Evolutionary conservation across 2,888 invertebrate species (phyloP).

Genomic region (Tethea ocularis): DNA sequence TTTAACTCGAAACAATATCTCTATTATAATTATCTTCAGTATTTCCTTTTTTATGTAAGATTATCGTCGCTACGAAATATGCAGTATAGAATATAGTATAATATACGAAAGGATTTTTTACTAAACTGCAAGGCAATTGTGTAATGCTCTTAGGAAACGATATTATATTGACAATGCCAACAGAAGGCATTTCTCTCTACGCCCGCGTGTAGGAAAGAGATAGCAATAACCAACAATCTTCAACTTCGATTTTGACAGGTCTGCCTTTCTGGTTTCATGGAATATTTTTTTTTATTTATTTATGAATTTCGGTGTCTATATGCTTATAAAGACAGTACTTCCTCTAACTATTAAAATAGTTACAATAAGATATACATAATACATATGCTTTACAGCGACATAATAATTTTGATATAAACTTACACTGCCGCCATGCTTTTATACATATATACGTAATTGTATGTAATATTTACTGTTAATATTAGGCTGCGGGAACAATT

Average conservation of each 20-base stretch:
- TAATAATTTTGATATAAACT: conserved; percentile 21
- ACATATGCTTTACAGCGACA: conserved; percentile 10
- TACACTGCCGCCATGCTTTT: conserved; percentile 61
- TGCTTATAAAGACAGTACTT: neutral
- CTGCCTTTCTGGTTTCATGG: too few relatives aligned
- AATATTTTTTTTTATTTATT: too few relatives aligned
- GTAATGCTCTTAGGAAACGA: too few relatives aligned
- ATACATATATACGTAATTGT: conserved; percentile 29
- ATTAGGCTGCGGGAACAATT: conserved; percentile 64
- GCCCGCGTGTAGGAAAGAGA: too few relatives aligned
- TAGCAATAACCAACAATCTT: too few relatives aligned
- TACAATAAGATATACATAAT: neutral
- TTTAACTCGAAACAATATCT: conserved; percentile 7
- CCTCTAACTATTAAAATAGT: neutral
- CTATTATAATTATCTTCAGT: conserved; percentile 7
- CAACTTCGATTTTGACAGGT: too few relatives aligned
- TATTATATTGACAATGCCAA: too few relatives aligned
- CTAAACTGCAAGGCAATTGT: too few relatives aligned
- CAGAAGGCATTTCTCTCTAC: too few relatives aligned
- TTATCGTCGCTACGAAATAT: neutral
- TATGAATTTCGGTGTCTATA: neutral
- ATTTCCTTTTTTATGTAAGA: neutral
- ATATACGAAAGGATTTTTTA: too few relatives aligned
- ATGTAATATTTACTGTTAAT: conserved; percentile 22
- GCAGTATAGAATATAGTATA: neutral